Conservation (phyloP, 53 echinoderm and acorn worm genomes). For the Paracentrotus lividus region DNA sequence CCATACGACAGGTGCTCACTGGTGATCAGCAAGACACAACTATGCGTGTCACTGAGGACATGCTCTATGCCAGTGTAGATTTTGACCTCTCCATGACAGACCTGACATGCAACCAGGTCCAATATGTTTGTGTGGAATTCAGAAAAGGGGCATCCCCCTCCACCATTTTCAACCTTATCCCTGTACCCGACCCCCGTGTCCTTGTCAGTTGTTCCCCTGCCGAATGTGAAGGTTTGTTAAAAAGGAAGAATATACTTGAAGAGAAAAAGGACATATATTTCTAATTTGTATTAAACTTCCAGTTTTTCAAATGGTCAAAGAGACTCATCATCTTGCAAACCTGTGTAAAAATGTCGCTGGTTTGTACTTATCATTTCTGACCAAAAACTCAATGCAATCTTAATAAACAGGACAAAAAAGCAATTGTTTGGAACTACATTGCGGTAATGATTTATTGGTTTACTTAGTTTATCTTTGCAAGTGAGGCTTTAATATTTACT, state of each 20-base stretch:
- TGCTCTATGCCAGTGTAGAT: constrained; percentile 84
- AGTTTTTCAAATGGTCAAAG: not conserved
- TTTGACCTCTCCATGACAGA: constrained; percentile 81
- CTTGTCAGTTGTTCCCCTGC: constrained; percentile 84
- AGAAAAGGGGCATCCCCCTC: constrained; percentile 78
- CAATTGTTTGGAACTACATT: too few relatives aligned
- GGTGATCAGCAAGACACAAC: constrained; percentile 66
- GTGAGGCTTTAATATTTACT: too few relatives aligned
- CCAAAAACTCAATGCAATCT: too few relatives aligned
- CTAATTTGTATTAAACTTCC: not conserved
- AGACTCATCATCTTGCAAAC: not conserved
- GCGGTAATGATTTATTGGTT: too few relatives aligned
- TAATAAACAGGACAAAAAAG: too few relatives aligned
- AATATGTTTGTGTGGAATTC: constrained; percentile 88
- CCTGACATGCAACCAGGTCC: constrained; percentile 81
- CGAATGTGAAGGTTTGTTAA: constrained; percentile 88
- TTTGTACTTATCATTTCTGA: not conserved
- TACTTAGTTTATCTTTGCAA: too few relatives aligned
- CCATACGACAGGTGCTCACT: constrained; percentile 69
- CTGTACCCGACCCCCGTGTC: constrained; percentile 81
- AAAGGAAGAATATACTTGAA: not conserved
- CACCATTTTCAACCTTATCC: constrained; percentile 78
- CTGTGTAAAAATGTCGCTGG: not conserved
- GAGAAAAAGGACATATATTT: not conserved
- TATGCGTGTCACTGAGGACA: constrained; percentile 64